Conservation (phyloP, 2,888 invertebrate species). For the Apocheima hispidaria region DNA sequence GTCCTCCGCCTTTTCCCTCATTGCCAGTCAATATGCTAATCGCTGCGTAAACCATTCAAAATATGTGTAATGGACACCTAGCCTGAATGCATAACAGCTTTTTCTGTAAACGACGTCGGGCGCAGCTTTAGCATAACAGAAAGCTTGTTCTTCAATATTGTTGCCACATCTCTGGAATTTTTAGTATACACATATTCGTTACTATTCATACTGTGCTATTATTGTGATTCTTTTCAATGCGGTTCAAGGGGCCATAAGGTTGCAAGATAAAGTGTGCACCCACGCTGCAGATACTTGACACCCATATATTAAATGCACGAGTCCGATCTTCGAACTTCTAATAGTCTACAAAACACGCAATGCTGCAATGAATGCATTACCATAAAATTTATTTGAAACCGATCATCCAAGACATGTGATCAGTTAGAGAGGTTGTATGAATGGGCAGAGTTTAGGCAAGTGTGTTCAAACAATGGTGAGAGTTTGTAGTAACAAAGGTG, state of each 20-base stretch:
- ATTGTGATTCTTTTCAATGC: slow-evolving; percentile 36
- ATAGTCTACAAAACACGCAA: slow-evolving; percentile 63
- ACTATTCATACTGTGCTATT: slow-evolving; percentile 34
- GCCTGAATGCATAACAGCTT: slow-evolving; percentile 40
- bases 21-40: slow-evolving; percentile 75
- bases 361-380: slow-evolving; percentile 69
- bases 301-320: slow-evolving; percentile 60
- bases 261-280: slow-evolving; percentile 60
- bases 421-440: slow-evolving; percentile 40
- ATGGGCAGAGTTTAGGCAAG: slow-evolving; percentile 40
- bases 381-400: slow-evolving; percentile 72
- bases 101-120: slow-evolving; percentile 28
- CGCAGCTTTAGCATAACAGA: slow-evolving; percentile 32
- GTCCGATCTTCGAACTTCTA: slow-evolving; percentile 65
- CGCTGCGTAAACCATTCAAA: slow-evolving; percentile 59
- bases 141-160: slow-evolving; percentile 25
- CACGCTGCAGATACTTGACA: slow-evolving; percentile 70
- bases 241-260: slow-evolving; percentile 43
- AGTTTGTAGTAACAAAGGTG: slow-evolving; percentile 61
- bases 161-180: slow-evolving; percentile 26
- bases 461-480: slow-evolving; percentile 70
- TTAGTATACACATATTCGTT: slow-evolving; percentile 31
- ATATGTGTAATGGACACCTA: slow-evolving; percentile 41
- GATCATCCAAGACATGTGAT: slow-evolving; percentile 49
- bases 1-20: slow-evolving; percentile 71